Conservation (phyloP, 2,113 vertebrate genomes). For the Seriola dumerili region DNA sequence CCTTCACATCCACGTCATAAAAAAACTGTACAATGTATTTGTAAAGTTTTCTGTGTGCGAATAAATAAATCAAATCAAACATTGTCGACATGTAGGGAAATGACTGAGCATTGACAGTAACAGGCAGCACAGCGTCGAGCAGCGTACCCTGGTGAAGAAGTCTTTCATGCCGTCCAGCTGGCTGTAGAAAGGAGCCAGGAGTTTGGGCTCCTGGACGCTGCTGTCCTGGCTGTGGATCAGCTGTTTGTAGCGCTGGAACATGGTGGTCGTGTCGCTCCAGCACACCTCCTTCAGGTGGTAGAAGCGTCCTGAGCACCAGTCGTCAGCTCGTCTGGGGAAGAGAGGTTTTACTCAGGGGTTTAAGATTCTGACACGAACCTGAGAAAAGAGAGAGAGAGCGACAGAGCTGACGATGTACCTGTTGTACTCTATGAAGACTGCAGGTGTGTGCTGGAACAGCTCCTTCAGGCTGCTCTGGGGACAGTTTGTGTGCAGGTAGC, state of each 20-base stretch:
- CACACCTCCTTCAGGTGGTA: slow-evolving; percentile 86
- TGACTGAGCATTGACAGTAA: background rate
- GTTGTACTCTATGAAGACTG: slow-evolving; percentile 80
- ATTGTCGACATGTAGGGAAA: background rate
- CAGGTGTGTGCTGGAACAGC: slow-evolving; percentile 82
- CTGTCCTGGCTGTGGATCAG: slow-evolving; percentile 56
- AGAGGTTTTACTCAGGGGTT: background rate
- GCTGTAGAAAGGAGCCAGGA: slow-evolving; percentile 80
- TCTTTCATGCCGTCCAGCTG: slow-evolving; percentile 66
- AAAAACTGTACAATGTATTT: no score
- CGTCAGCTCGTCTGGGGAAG: slow-evolving; percentile 56
- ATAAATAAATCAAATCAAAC: background rate
- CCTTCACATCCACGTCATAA: no score
- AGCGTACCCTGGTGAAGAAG: slow-evolving; percentile 80
- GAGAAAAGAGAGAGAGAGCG: background rate
- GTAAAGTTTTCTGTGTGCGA: no score
- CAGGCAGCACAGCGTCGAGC: background rate
- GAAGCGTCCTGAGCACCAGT: slow-evolving; percentile 80
- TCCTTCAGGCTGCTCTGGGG: slow-evolving; percentile 70
- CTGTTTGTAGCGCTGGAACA: slow-evolving; percentile 83
- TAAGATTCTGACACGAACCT: background rate
- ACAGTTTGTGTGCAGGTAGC: slow-evolving; percentile 77
- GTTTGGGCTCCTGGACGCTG: slow-evolving; percentile 75
- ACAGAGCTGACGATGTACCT: slow-evolving; percentile 56
- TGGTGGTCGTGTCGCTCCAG: slow-evolving; percentile 82